Evolutionary conservation across 1,140 invertebrate species (phyloP), one percentile per base, ranked within the genome.

Genomic region (Ctenoplectra terminalis): DNA sequence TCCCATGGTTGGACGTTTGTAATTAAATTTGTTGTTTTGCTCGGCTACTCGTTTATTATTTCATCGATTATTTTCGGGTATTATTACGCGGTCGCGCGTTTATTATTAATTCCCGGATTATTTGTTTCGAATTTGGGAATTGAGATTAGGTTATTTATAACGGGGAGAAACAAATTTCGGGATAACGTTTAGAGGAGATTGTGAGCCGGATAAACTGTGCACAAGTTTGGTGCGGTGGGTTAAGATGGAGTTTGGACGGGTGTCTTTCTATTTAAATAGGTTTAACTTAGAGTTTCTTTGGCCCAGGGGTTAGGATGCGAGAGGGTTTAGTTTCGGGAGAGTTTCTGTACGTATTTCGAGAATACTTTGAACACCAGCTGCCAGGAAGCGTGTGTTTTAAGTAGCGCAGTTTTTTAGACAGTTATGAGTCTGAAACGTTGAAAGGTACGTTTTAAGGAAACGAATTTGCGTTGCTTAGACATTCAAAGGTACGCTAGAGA

Each of bases 191-290:
- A n/a, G 60, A 40, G 1, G n/a, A n/a, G 34, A 63, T 37, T 37
- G 34, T 20, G 11, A 23, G 1, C 20, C 2, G 1, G 20, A 63
- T 40, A n/a, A 1, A 63, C 4, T 20, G 9, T 20, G 58, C 31
- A 20, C 2, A 15, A 6, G 58, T 5, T 8, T 34, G 34, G 20
- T 34, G 9, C 58, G 15, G 31, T 9, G 31, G 31, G 31, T 61
- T 31, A 34, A 61, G 20, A 61, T 31, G 26, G 20, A 61, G 58
- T 61, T 61, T 61, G 34, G 31, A 3, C 31, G 58, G 29, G 20
- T 61, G 34, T 61, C 58, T 61, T 61, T 61, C 58, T 61, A 61
- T 61, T 61, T 23, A 61, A 61, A 61, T 31, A 61, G 58, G 8
- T 61, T 34, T 31, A 34, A 31, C 26, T 61, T 3, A 1, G 29